phyloP scores from a whole-genome alignment of 2,797 vertebrate species.

The Gadopsis marmoratus region DNA sequence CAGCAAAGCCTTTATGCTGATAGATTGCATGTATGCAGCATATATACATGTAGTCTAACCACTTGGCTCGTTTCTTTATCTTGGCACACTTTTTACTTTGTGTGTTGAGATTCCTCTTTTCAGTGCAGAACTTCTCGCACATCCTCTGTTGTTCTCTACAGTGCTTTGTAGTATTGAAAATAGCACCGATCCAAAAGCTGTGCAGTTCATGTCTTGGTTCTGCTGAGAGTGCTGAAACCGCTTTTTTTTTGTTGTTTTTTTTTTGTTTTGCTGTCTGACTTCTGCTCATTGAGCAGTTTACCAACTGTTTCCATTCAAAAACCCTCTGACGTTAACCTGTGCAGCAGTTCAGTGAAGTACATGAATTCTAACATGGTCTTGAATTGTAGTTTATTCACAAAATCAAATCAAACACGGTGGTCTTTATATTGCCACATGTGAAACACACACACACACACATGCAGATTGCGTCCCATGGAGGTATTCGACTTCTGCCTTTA shows the following conservation, averaged over 20 bases:
- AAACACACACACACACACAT: too few relatives aligned
- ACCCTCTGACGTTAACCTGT: neutral
- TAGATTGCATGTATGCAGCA: too few relatives aligned
- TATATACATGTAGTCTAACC: neutral
- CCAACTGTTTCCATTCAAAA: constrained; percentile 13
- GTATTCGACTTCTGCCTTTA: too few relatives aligned
- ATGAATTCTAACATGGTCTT: neutral
- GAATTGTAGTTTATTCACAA: neutral
- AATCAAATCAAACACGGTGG: too few relatives aligned
- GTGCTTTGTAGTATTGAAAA: constrained; percentile 42
- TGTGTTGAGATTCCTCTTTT: neutral
- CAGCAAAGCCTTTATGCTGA: constrained; percentile 49
- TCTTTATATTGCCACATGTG: too few relatives aligned
- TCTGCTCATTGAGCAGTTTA: constrained; percentile 31
- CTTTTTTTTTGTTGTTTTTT: too few relatives aligned
- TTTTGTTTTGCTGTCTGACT: constrained; percentile 24
- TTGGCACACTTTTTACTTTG: neutral
- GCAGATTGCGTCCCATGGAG: too few relatives aligned
- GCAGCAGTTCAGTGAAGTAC: neutral
- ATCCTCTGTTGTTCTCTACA: constrained; percentile 46
- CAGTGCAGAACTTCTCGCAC: constrained; percentile 30
- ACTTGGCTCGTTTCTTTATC: neutral
- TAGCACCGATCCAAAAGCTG: constrained; percentile 21
- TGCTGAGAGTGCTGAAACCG: constrained; percentile 52
- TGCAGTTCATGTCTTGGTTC: constrained; percentile 42